A percentile compares a stretch with the other conserved stretches of the same genome.
Conservation (phyloP, 2,113 vertebrate genomes). For the Xyrauchen texanus region DNA sequence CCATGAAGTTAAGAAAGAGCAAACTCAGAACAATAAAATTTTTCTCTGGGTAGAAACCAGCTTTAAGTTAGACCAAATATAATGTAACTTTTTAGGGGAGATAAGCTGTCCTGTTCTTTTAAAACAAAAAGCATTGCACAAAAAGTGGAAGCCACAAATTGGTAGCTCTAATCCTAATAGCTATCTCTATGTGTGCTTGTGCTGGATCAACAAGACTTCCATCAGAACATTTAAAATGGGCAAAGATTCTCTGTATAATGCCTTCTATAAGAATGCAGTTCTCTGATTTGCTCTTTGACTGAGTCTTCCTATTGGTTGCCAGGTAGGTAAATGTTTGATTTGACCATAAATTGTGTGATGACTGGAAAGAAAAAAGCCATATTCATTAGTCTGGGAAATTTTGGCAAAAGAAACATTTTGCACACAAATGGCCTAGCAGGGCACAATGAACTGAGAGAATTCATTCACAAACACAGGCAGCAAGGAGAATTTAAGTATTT, state of each 20-base stretch:
- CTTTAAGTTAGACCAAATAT: slow-evolving; percentile 10
- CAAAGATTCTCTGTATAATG: slow-evolving; percentile 33
- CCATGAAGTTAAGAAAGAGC: no score
- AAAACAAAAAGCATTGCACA: background rate
- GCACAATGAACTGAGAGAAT: background rate
- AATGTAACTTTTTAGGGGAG: background rate
- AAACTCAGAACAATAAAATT: background rate
- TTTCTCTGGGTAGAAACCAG: background rate
- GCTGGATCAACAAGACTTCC: slow-evolving; percentile 40
- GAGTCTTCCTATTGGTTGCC: slow-evolving; percentile 9
- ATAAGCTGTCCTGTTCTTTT: slow-evolving; percentile 25
- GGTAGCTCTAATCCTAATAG: background rate
- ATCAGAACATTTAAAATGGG: slow-evolving; percentile 36
- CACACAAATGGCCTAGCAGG: background rate
- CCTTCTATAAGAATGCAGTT: slow-evolving; percentile 25
- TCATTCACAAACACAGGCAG: slow-evolving; percentile 3
- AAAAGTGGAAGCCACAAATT: background rate
- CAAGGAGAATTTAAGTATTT: slow-evolving; percentile 22
- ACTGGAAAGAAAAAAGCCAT: slow-evolving; percentile 8
- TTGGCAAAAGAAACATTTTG: background rate
- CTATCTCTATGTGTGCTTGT: background rate
- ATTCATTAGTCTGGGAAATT: slow-evolving; percentile 17
- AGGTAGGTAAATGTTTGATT: slow-evolving; percentile 40
- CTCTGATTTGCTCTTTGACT: slow-evolving; percentile 40
- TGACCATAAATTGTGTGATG: slow-evolving; percentile 46